phyloP scores from a whole-genome alignment of 2,888 invertebrate species.

The Eilema depressum region DNA sequence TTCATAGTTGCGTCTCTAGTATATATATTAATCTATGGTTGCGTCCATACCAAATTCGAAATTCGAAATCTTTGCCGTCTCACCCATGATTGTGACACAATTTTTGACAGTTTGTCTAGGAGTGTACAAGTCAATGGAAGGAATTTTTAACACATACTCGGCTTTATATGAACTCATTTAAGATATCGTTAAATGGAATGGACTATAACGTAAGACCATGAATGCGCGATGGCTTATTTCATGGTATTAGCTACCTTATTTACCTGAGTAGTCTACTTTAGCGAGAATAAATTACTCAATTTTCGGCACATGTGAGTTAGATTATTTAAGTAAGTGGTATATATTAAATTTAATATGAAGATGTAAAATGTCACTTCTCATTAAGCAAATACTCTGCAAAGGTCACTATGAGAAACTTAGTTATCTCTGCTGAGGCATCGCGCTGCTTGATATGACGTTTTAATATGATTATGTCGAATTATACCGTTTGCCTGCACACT shows the following conservation, averaged over 20 bases:
- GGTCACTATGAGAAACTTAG: conserved; percentile 32
- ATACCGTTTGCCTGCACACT: neutral
- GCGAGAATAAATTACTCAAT: neutral
- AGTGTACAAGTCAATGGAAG: conserved; percentile 2
- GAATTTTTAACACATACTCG: conserved; percentile 52
- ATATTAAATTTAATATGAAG: neutral
- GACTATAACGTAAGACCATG: conserved; percentile 46
- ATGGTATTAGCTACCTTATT: conserved; percentile 33
- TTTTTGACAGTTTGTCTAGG: too few species aligned
- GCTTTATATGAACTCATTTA: conserved; percentile 42
- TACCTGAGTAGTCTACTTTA: conserved; percentile 13
- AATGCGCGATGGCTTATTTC: conserved; percentile 53
- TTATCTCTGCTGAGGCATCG: conserved; percentile 6
- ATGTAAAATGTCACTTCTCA: conserved; percentile 9
- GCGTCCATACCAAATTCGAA: too few species aligned
- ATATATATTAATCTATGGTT: too few species aligned
- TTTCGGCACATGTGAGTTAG: neutral
- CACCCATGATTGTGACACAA: too few species aligned
- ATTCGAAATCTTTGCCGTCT: too few species aligned
- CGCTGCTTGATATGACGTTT: conserved; percentile 3
- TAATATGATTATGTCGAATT: conserved; percentile 11
- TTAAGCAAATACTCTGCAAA: conserved; percentile 8
- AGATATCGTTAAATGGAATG: conserved; percentile 55
- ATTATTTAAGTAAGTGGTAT: neutral
- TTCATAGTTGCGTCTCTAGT: too few species aligned